Base-by-base conservation (phyloP, 2,888 invertebrate species). In the Drosophila subquinaria region DNA sequence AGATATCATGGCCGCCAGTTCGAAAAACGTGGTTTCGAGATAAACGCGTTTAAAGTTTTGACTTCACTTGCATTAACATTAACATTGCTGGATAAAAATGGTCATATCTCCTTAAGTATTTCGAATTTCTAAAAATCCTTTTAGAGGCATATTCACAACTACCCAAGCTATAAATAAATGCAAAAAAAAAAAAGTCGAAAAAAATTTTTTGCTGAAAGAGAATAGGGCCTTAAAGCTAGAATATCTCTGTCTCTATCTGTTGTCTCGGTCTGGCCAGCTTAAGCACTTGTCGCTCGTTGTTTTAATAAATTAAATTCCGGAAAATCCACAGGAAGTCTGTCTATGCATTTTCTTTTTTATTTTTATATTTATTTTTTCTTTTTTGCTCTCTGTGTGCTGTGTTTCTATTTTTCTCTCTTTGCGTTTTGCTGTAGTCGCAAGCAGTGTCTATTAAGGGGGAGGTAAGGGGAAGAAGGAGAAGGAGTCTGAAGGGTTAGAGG, bases 301-400 rank as follows among this genome's bases (percentile, higher is more conserved):
- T 92, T 92, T 91, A 91, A 91, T 91, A 92, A 92, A 92, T 91
- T 91, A 92, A 92, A 91, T 92, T 91, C 90, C 82, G 92, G 90
- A 86, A 90, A 92, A 92, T 91, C 92, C 92, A 84, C 92, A 90
- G 92, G 91, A 92, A 92, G 91, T 90, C 92, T 85, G 92, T 91
- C 92, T 90, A 91, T 89, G 79, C 82, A 81, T 69, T 75, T 63
- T 69, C 50, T 81, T 71, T 65, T 60, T 48, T 60, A 57, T 57
- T 15, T 45, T 17, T 17, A 17, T 17, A 1, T 17, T 17, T 17
- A 17, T 17, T 1, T 17, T 17, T n/a, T 40, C 20, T 57, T 6
- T 30, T 10, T 62, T 11, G 33, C 53, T 17, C 30, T 40, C 48
- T 27, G 8, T 65, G 30, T 79, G 40, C 33, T 6, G 17, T 42